phyloP scores from a whole-genome alignment of 2,113 vertebrate species.

The Oreochromis tanganicae region DNA sequence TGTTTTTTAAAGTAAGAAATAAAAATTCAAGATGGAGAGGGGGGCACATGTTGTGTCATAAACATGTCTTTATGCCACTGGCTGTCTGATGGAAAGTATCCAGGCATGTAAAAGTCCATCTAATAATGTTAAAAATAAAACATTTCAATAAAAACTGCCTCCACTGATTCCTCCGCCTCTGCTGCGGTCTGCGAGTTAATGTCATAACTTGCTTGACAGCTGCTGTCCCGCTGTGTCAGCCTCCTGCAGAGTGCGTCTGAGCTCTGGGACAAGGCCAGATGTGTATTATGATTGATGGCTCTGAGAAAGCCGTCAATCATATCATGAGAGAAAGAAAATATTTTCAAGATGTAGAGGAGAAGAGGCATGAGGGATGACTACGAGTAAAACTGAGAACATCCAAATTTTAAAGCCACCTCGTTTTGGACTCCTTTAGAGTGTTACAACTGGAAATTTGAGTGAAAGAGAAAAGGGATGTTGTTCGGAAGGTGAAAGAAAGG shows the following conservation, averaged over 20 bases:
- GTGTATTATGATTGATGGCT: neutral
- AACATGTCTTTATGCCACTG: neutral
- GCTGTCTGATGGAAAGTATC: neutral
- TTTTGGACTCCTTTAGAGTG: neutral
- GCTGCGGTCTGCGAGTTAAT: neutral
- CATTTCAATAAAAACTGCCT: neutral
- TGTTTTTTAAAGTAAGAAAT: neutral
- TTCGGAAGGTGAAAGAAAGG: neutral
- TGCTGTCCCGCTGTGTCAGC: neutral
- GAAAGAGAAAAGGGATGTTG: neutral
- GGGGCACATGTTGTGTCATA: neutral
- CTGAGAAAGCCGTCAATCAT: neutral
- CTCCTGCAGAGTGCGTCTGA: neutral
- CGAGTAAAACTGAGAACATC: fast-evolving
- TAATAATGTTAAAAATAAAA: neutral
- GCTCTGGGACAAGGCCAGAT: neutral
- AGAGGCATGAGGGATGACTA: neutral
- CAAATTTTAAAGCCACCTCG: neutral
- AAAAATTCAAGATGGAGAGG: neutral
- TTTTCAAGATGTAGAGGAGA: neutral
- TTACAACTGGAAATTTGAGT: neutral
- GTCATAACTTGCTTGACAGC: neutral
- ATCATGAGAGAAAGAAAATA: neutral
- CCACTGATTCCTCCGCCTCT: neutral
- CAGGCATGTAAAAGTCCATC: neutral